These are phyloP conservation scores for Serripes groenlandicus DNA, from an alignment of 2,888 invertebrate species.

Conservation along the genomic window DNA sequence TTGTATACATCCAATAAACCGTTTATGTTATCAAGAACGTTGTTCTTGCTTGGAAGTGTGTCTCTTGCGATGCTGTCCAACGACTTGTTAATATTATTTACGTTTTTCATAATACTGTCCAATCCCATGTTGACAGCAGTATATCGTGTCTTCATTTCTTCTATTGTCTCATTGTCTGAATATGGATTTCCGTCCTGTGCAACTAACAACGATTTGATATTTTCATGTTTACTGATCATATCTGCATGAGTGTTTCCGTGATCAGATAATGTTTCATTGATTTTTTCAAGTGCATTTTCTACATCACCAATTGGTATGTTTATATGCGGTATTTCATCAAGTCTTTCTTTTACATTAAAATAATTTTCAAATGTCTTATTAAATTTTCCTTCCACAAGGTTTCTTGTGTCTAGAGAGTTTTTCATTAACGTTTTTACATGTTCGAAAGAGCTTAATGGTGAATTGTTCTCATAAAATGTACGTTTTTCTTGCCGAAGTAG, in stretches of 20 bases:
- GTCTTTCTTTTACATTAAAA: background rate
- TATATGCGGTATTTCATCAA: background rate
- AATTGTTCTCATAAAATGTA: conserved; percentile 22
- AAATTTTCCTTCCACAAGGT: background rate
- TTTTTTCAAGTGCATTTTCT: background rate
- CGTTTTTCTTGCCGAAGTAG: conserved; percentile 30
- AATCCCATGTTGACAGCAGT: conserved; percentile 12
- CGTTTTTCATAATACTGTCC: background rate
- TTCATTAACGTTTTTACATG: background rate
- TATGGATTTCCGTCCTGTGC: conserved; percentile 8
- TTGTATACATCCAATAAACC: background rate
- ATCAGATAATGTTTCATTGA: background rate
- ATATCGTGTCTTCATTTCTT: conserved; percentile 47
- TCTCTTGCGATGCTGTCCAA: background rate
- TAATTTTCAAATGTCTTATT: background rate
- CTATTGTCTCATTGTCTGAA: conserved; percentile 47
- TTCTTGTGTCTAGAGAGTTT: background rate
- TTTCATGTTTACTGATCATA: background rate
- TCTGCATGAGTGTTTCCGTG: background rate
- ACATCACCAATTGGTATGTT: background rate
- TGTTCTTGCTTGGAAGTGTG: background rate
- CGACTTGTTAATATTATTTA: background rate
- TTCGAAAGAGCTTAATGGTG: background rate
- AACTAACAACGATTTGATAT: background rate
- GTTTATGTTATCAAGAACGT: background rate